Base-by-base conservation (phyloP, 2,797 vertebrate genomes). In the Crocodylus rhombifer region DNA sequence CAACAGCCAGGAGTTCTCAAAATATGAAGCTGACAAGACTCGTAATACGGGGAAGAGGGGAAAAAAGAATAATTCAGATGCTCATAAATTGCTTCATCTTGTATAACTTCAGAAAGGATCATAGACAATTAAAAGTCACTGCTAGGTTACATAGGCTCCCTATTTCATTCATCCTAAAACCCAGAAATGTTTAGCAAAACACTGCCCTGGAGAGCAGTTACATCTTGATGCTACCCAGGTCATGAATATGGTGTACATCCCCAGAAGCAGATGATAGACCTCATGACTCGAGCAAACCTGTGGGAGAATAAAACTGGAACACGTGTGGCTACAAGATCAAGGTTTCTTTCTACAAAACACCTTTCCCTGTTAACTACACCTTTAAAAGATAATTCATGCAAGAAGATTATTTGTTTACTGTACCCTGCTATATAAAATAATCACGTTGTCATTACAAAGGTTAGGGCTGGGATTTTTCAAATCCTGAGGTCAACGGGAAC, bases 261-360 rank as follows among this genome's bases (percentile, higher is more conserved):
- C 10, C 10, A 51, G 10, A 30, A 23, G 4, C 1, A 11, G 42
- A 30, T 1, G 42, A 42, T 8, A 42, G 42, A 51, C 42, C 42
- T 51, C 42, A 51, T 51, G 42, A 51, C 42, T 51, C 42, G 42
- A 51, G 42, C 42, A 51, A 51, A 1, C 14, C 4, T 4, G 42
- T 26, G 26, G 74, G 64, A 30, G 21, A 69, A 56, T 3, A 36
- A 60, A 58, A 14, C 25, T 28, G 25, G 30, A 5, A 56, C 20
- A 62, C 4, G 51, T 36, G 25, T 14, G 18, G 36, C 17, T 13
- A 57, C 51, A 17, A 5, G 25, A 69, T 42, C 28, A 56, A 65
- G 58, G 0, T 1, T 51, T 76, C 65, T 78, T 61, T 11, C 55
- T 0, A 0, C 1, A 6, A 16, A 28, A 26, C 10, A 16, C 33